Conservation (phyloP, 2,113 vertebrate species). For the Taxidea taxus region DNA sequence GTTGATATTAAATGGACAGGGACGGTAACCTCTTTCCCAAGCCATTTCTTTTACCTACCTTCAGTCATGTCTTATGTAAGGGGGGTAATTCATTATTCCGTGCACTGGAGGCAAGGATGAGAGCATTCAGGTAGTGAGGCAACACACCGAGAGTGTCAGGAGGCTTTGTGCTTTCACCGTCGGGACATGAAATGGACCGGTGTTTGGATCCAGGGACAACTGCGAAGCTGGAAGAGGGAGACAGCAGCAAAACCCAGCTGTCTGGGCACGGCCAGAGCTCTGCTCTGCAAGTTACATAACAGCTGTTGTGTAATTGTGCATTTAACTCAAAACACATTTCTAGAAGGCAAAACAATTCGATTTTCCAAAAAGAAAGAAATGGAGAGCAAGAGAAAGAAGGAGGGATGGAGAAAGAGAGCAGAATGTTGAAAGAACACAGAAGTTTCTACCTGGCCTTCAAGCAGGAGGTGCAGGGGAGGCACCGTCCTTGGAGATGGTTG, state of each 20-base stretch:
- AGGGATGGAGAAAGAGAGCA: background rate
- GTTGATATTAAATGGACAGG: background rate
- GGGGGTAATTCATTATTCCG: background rate
- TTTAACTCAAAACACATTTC: conserved; percentile 61
- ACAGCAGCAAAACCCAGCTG: conserved; percentile 65
- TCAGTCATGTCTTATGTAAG: background rate
- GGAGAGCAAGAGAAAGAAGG: background rate
- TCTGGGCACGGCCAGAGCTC: background rate
- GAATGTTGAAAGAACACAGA: background rate
- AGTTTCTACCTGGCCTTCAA: background rate
- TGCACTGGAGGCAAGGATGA: conserved; percentile 14
- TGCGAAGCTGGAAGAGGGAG: background rate
- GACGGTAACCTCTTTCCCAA: conserved; percentile 21
- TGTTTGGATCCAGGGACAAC: conserved; percentile 51
- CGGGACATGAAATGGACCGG: conserved; percentile 19
- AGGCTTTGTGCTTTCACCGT: background rate
- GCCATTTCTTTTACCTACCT: background rate
- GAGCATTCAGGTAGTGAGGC: background rate
- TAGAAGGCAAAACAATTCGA: conserved; percentile 41
- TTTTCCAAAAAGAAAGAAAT: background rate
- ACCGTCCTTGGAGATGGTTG: background rate
- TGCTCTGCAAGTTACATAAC: conserved; percentile 58
- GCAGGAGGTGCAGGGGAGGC: background rate
- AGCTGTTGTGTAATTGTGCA: conserved; percentile 66
- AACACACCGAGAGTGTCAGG: background rate